Evolutionary conservation across 2,888 invertebrate species (phyloP).

Genomic region (Eupithecia exiguata): DNA sequence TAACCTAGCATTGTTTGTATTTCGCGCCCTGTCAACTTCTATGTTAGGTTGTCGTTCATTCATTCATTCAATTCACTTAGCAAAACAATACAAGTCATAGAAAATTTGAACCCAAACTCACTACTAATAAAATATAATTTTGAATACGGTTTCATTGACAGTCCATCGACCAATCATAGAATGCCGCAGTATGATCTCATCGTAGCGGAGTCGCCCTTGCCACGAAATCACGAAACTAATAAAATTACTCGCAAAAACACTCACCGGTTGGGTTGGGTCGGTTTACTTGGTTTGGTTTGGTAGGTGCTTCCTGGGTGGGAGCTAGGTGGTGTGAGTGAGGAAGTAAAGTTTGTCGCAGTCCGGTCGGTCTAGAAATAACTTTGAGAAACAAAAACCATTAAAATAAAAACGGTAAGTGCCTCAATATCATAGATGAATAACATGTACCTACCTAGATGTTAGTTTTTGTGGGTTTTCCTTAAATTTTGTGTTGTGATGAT

Average conservation of each 20-base stretch:
- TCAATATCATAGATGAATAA: neutral
- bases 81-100: neutral
- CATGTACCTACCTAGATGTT: too few relatives aligned
- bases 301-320: too few relatives aligned
- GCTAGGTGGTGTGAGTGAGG: too few relatives aligned
- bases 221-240: neutral
- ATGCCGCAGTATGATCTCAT: neutral
- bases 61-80: neutral
- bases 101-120: too few relatives aligned
- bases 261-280: neutral
- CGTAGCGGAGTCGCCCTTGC: neutral
- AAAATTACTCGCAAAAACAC: neutral
- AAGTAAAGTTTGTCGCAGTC: too few relatives aligned
- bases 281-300: neutral
- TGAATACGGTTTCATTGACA: neutral
- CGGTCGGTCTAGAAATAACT: neutral
- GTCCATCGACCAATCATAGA: neutral
- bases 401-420: neutral
- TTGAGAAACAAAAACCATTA: neutral
- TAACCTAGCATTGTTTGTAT: neutral
- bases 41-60: neutral
- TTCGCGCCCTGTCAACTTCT: conserved; percentile 8
- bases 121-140: neutral
- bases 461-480: neutral
- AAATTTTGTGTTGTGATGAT: neutral